These are phyloP conservation scores for Salminus brasiliensis DNA, from an alignment of 2,113 vertebrate species.

Conservation along the genomic window DNA sequence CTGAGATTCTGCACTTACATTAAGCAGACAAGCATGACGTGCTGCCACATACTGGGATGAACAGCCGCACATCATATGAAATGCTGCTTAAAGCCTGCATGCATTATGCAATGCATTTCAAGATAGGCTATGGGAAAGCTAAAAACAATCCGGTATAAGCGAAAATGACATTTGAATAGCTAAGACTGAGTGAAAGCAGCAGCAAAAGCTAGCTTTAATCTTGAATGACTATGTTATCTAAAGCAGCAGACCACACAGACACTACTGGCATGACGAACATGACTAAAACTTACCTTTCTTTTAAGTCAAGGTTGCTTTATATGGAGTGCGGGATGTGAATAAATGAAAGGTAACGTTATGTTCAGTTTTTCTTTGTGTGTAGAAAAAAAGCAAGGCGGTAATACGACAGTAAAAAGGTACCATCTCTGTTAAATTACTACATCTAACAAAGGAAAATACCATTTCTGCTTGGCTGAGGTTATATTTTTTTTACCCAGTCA, in stretches of 20 bases:
- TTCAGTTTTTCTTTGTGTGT: background rate
- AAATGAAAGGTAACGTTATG: conserved; percentile 15
- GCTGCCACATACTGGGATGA: background rate
- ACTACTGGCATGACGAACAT: background rate
- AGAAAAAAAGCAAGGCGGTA: background rate
- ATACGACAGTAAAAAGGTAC: no score
- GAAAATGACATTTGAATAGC: background rate
- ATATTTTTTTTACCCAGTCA: no score
- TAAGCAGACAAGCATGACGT: background rate
- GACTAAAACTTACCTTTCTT: conserved; percentile 82
- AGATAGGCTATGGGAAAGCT: background rate
- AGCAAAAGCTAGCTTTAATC: background rate
- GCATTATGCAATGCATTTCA: background rate
- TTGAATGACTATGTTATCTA: background rate
- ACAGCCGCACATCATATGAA: background rate
- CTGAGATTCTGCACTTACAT: background rate
- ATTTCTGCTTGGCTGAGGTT: no score
- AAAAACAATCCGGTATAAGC: background rate
- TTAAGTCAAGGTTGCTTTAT: conserved; percentile 83
- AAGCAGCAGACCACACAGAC: background rate
- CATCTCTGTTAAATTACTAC: no score
- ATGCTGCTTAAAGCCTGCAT: background rate
- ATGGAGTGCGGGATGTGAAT: conserved; percentile 68
- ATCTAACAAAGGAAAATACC: no score
- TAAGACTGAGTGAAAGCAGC: background rate